These are phyloP conservation scores for Acrossocheilus fasciatus DNA, from an alignment of 2,797 vertebrate genomes.

Conservation along the genomic window DNA sequence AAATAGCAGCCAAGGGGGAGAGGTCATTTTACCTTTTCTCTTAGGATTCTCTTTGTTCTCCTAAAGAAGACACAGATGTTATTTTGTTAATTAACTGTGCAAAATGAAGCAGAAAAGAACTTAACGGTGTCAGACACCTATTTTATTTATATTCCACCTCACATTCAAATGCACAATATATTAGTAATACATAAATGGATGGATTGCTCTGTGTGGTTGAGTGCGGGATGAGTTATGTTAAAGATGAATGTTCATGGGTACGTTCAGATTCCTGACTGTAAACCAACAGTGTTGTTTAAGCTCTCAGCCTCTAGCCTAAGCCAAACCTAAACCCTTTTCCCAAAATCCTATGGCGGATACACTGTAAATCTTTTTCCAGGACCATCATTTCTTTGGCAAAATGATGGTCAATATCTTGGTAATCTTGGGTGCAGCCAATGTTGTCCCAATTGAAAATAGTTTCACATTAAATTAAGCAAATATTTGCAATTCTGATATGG, in stretches of 20 bases:
- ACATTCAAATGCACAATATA: not conserved
- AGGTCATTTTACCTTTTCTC: constrained; percentile 55
- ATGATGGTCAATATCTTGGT: not conserved
- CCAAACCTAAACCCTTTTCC: not conserved
- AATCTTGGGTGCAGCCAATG: not conserved
- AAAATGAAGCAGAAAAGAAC: not conserved
- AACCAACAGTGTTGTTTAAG: not conserved
- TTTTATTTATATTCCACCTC: not conserved
- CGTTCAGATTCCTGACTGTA: not conserved
- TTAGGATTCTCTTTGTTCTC: constrained; percentile 45
- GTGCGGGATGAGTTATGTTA: not conserved
- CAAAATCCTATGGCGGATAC: not conserved
- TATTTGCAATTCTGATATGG: not conserved
- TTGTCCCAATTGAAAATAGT: not conserved
- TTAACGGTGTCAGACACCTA: not conserved
- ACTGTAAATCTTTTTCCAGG: not conserved
- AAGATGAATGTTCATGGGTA: not conserved
- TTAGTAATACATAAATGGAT: not conserved
- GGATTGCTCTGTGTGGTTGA: not conserved
- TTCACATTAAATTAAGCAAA: not conserved
- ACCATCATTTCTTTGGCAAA: not conserved
- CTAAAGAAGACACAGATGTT: constrained; percentile 12
- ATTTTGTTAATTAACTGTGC: not conserved
- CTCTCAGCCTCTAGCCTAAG: not conserved
- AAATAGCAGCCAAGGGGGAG: constrained; percentile 29